Evolutionary conservation across 2,888 invertebrate genomes (phyloP).

Genomic region (Synanthedon myopaeformis): DNA sequence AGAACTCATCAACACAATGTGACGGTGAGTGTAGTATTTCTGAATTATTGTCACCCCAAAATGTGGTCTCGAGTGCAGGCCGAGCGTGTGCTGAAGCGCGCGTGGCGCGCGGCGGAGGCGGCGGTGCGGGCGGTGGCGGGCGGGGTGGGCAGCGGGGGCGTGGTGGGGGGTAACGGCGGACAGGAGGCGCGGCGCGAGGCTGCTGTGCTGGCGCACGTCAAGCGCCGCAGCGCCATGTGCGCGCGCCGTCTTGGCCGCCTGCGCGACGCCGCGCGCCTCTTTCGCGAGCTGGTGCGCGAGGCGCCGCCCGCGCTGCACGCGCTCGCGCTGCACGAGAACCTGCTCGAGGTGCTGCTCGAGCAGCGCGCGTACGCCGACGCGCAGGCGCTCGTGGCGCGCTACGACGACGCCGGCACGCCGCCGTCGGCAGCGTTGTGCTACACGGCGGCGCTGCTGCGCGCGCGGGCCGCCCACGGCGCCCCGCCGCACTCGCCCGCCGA

Average conservation of each 20-base stretch:
- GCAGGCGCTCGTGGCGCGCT: slow-evolving; percentile 68
- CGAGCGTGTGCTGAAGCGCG: slow-evolving; percentile 69
- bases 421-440: slow-evolving; percentile 96
- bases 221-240: slow-evolving; percentile 96
- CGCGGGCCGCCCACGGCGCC: slow-evolving; percentile 90
- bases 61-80: slow-evolving; percentile 15
- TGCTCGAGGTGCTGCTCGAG: slow-evolving; percentile 94
- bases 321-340: slow-evolving; percentile 94
- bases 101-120: slow-evolving; percentile 96
- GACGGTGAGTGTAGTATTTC: no score
- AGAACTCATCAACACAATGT: no score
- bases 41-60: no score
- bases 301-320: slow-evolving; percentile 95
- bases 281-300: slow-evolving; percentile 96
- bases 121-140: slow-evolving; percentile 90
- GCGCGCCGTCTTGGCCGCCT: slow-evolving; percentile 92
- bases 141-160: slow-evolving; percentile 81
- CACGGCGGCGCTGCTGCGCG: slow-evolving; percentile 93
- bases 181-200: slow-evolving; percentile 90
- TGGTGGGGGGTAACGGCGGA: slow-evolving; percentile 90
- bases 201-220: slow-evolving; percentile 94
- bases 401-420: slow-evolving; percentile 93
- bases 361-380: slow-evolving; percentile 98
- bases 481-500: slow-evolving; percentile 73
- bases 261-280: slow-evolving; percentile 96